A percentile compares a stretch with the other conserved stretches of the same genome.
Evolutionary conservation across 2,888 invertebrate genomes (phyloP).

Genomic region (Sphaeridia pumilis): DNA sequence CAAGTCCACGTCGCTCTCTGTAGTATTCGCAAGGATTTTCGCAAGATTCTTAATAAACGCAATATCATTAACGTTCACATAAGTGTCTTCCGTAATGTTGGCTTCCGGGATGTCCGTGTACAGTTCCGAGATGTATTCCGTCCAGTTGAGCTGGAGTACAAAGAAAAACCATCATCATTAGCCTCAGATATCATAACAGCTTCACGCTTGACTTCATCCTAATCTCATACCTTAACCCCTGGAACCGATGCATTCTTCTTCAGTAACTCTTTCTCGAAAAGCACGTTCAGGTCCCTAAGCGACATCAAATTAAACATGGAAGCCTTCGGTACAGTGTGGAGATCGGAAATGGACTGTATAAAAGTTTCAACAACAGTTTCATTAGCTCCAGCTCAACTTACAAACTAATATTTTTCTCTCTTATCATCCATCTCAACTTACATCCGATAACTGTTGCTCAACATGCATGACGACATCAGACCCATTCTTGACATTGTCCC

Average conservation of each 20-base stretch:
- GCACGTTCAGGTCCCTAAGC: constrained; percentile 8
- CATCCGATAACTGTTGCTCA: constrained; percentile 28
- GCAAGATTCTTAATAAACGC: constrained; percentile 26
- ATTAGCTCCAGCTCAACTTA: too few species aligned
- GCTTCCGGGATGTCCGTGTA: constrained; percentile 23
- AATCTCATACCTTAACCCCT: too few species aligned
- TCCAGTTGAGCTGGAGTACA: constrained; percentile 35
- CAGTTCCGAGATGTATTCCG: constrained; percentile 27
- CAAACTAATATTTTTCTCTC: too few species aligned
- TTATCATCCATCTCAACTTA: too few species aligned
- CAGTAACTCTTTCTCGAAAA: constrained; percentile 2
- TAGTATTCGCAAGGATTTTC: constrained; percentile 19
- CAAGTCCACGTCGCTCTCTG: constrained; percentile 24
- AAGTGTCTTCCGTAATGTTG: constrained; percentile 21
- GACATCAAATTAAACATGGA: constrained; percentile 14
- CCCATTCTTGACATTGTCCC: neutral
- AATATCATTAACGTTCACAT: constrained; percentile 31
- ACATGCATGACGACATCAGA: constrained; percentile 18
- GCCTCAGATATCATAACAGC: too few species aligned
- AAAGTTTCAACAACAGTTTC: too few species aligned
- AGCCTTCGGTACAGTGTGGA: constrained; percentile 6
- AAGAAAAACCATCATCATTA: too few species aligned
- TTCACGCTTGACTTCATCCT: too few species aligned
- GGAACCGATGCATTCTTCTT: too few species aligned
- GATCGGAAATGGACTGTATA: constrained; percentile 8